A percentile compares a stretch with the other conserved stretches of the same genome.
Evolutionary conservation across 2,113 vertebrate species (phyloP).

Genomic region (Ptilorrhoa leucosticta): DNA sequence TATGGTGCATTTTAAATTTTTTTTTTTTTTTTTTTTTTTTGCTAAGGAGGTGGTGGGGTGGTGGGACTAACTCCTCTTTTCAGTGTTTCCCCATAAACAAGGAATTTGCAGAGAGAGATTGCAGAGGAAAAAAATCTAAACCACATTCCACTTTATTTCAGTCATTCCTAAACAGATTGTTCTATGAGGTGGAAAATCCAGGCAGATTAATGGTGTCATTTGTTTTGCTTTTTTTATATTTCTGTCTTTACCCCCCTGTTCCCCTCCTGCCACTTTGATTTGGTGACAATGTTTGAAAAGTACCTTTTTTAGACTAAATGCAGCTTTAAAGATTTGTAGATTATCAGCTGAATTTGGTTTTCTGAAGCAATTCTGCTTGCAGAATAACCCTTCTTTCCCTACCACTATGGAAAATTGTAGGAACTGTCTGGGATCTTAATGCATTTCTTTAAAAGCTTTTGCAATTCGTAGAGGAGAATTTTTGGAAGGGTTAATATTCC

Average conservation of each 20-base stretch:
- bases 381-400: neutral
- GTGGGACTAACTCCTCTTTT: constrained; percentile 19
- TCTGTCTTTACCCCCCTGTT: neutral
- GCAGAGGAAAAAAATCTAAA: constrained; percentile 16
- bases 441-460: constrained; percentile 11
- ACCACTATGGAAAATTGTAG: neutral
- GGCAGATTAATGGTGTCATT: constrained; percentile 75
- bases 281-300: constrained; percentile 52
- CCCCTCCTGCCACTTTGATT: neutral
- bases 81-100: constrained; percentile 67
- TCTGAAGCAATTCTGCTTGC: neutral
- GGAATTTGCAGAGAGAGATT: constrained; percentile 36
- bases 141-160: constrained; percentile 69
- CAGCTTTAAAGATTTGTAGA: constrained; percentile 15
- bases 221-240: constrained; percentile 63
- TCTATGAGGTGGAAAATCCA: constrained; percentile 73
- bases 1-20: neutral
- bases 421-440: constrained; percentile 2
- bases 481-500: constrained; percentile 38
- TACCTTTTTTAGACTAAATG: constrained; percentile 26
- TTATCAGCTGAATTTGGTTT: constrained; percentile 8
- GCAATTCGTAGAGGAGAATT: neutral
- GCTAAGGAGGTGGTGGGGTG: neutral
- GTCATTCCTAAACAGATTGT: constrained; percentile 75
- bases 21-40: neutral